Conservation (phyloP, 2,888 invertebrate species). For the Cephalotes varians region DNA sequence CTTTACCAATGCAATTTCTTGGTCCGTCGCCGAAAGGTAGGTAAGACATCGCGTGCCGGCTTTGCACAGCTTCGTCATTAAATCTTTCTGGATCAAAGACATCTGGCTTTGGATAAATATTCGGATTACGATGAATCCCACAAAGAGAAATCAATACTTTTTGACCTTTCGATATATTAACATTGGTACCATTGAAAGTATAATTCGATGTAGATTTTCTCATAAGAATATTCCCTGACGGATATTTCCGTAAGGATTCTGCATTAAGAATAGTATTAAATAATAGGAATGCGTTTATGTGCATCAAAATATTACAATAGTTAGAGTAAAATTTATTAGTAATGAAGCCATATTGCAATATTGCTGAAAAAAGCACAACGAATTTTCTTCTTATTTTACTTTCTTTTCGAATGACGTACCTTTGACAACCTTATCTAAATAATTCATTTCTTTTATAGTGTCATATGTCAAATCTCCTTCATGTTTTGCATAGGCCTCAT, state of each 20-base stretch:
- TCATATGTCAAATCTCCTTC: slow-evolving; percentile 83
- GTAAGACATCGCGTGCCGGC: slow-evolving; percentile 72
- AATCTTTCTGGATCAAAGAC: slow-evolving; percentile 79
- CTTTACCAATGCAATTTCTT: slow-evolving; percentile 77
- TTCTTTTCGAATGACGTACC: slow-evolving; percentile 69
- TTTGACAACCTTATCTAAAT: slow-evolving; percentile 84
- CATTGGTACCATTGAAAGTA: slow-evolving; percentile 70
- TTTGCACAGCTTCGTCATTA: slow-evolving; percentile 65
- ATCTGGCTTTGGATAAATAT: slow-evolving; percentile 76
- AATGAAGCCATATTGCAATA: not conserved
- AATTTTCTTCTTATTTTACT: not conserved
- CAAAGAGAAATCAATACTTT: slow-evolving; percentile 71
- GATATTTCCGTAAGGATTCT: slow-evolving; percentile 17
- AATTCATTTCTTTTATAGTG: slow-evolving; percentile 84
- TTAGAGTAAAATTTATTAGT: not conserved
- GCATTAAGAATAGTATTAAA: not conserved
- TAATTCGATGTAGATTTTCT: slow-evolving; percentile 70
- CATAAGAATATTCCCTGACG: slow-evolving; percentile 39
- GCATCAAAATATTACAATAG: not conserved
- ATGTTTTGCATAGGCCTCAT: slow-evolving; percentile 72
- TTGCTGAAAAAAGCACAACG: not conserved
- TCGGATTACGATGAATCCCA: slow-evolving; percentile 77
- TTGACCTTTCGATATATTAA: slow-evolving; percentile 71
- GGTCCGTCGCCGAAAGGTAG: slow-evolving; percentile 76
- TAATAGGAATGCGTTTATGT: not conserved